Evolutionary conservation across 2,888 invertebrate genomes (phyloP), one percentile per base, ranked within the genome.

Genomic region (Actias luna): DNA sequence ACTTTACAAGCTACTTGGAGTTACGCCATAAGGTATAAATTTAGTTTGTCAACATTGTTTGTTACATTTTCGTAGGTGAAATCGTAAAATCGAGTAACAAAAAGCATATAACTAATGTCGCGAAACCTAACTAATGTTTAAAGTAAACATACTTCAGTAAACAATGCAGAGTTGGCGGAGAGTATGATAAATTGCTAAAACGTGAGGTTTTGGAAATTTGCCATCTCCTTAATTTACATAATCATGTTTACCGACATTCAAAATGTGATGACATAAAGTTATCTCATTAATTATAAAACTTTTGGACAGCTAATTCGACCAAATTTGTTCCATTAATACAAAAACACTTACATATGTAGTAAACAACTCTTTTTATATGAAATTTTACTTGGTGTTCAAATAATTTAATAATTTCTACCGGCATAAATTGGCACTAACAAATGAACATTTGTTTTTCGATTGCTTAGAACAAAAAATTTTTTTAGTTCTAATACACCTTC

Each of bases 121-220:
- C 25, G 46, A 50, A 50, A 10, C 22, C 22, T 12, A 46, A 50
- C 46, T 8, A 12, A 25, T 16, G 25, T 50, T 42, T 42, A 18
- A 42, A 18, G 22, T 10, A 50, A 46, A 22, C 18, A 22, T 22
- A 18, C 46, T 10, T 22, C 14, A 7, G 5, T 16, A 55, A 55
- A 29, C n/a, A 55, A 29, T 29, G 55, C 22, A 55, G 29, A 16
- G 7, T 16, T 55, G 16, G 16, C 5, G 27, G 29, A 7, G 55
- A n/a, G 5, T 29, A n/a, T 29, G 55, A 29, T 55, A n/a, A 29
- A 55, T 55, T 16, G 55, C 27, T 16, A 16, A 29, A 55, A 29
- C 55, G 55, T 55, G 55, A 55, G 27, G 29, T 55, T 55, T 55
- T 29, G n/a, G 29, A n/a, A 55, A 29, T 14, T 52, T 29, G 14